These are phyloP conservation scores for Drosophila villosipedis DNA, from an alignment of 2,888 invertebrate species.

Conservation along the genomic window DNA sequence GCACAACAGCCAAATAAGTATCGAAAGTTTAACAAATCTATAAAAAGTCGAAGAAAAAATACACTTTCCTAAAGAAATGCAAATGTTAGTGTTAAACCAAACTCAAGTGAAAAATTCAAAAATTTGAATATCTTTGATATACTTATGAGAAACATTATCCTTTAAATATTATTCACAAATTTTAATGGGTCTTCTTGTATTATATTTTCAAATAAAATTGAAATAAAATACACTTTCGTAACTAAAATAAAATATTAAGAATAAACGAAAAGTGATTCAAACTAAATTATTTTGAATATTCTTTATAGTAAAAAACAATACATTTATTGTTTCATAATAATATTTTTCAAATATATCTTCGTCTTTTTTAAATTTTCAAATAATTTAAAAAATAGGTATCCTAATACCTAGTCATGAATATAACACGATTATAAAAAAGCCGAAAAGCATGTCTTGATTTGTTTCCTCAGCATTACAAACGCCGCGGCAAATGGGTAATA, in stretches of 20 bases:
- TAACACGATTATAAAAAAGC: constrained; percentile 34
- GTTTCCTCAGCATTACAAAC: constrained; percentile 20
- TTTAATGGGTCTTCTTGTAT: neutral
- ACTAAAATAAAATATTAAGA: too few relatives aligned
- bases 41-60: neutral
- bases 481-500: constrained; percentile 26
- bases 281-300: neutral
- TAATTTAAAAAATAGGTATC: neutral
- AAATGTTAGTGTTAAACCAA: neutral
- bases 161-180: neutral
- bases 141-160: neutral
- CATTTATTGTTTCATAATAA: neutral
- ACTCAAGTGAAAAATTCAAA: neutral
- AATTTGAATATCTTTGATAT: neutral
- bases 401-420: neutral
- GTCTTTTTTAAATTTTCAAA: neutral
- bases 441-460: constrained; percentile 32
- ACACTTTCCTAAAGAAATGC: constrained; percentile 25
- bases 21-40: neutral
- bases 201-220: neutral
- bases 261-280: neutral
- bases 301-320: neutral
- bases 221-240: too few relatives aligned
- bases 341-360: neutral
- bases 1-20: constrained; percentile 16